Conservation (phyloP, 2,888 invertebrate species). For the Ceramica pisi region DNA sequence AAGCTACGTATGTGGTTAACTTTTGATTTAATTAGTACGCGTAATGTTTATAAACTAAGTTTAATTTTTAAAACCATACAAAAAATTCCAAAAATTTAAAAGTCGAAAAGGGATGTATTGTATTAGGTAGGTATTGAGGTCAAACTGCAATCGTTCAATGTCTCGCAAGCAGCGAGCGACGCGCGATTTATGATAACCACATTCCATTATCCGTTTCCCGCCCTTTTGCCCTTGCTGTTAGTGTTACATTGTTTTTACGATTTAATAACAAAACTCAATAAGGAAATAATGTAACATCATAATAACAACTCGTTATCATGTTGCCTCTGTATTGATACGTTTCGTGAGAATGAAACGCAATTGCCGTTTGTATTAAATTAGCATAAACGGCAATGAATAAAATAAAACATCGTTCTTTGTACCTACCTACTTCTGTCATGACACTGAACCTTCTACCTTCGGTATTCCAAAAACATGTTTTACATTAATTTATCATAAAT, state of each 20-base stretch:
- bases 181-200: constrained; percentile 46
- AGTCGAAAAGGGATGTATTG: not conserved
- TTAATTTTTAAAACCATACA: not conserved
- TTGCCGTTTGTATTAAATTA: constrained; percentile 7
- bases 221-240: constrained; percentile 60
- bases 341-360: constrained; percentile 23
- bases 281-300: constrained; percentile 56
- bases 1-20: too few species aligned
- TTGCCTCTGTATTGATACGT: constrained; percentile 12
- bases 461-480: not conserved
- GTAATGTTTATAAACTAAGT: constrained; percentile 6
- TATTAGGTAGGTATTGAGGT: constrained; percentile 8
- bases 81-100: not conserved
- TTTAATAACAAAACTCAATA: constrained; percentile 48
- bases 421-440: not conserved
- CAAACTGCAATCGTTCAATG: constrained; percentile 30
- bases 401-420: constrained; percentile 20
- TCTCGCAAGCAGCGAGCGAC: constrained; percentile 24
- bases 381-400: constrained; percentile 2
- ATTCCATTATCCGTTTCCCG: constrained; percentile 47
- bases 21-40: not conserved
- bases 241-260: constrained; percentile 37
- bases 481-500: constrained; percentile 26
- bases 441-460: constrained; percentile 25
- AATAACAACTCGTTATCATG: constrained; percentile 42